phyloP scores from a whole-genome alignment of 2,797 vertebrate genomes.

The Mastacembelus armatus region DNA sequence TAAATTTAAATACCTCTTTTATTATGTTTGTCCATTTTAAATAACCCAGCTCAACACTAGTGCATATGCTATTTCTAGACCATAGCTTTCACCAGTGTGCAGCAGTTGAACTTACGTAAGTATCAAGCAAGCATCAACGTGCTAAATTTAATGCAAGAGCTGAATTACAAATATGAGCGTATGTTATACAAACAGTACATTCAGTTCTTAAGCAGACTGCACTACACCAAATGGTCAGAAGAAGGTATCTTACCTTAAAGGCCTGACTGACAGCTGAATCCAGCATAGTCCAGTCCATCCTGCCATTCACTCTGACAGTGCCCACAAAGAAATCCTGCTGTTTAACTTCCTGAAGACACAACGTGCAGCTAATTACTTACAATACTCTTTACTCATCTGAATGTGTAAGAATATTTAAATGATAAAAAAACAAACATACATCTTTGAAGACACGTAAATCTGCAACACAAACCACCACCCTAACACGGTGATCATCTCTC shows the following conservation, averaged over 20 bases:
- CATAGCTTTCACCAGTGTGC: not conserved
- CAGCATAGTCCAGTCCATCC: constrained; percentile 94
- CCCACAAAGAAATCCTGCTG: constrained; percentile 96
- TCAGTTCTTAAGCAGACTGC: constrained; percentile 15
- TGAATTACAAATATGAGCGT: constrained; percentile 12
- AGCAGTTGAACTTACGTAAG: no score
- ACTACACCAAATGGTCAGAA: not conserved
- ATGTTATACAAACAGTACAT: constrained; percentile 27
- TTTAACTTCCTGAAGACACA: constrained; percentile 89
- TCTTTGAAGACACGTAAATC: constrained; percentile 95
- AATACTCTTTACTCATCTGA: not conserved
- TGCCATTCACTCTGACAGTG: constrained; percentile 90
- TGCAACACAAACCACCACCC: constrained; percentile 91
- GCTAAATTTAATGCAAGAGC: constrained; percentile 40
- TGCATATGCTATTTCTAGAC: not conserved
- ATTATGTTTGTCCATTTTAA: not conserved
- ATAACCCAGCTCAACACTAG: no score
- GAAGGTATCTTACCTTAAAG: constrained; percentile 87
- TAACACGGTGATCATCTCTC: constrained; percentile 90
- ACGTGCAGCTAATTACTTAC: not conserved
- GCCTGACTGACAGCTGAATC: constrained; percentile 94
- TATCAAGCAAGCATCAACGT: not conserved
- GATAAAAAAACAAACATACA: constrained; percentile 66
- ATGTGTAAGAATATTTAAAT: not conserved
- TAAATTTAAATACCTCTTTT: not conserved